Evolutionary conservation across 2,888 invertebrate species (phyloP), one percentile per base, ranked within the genome.

Genomic region (Orthosia incerta): DNA sequence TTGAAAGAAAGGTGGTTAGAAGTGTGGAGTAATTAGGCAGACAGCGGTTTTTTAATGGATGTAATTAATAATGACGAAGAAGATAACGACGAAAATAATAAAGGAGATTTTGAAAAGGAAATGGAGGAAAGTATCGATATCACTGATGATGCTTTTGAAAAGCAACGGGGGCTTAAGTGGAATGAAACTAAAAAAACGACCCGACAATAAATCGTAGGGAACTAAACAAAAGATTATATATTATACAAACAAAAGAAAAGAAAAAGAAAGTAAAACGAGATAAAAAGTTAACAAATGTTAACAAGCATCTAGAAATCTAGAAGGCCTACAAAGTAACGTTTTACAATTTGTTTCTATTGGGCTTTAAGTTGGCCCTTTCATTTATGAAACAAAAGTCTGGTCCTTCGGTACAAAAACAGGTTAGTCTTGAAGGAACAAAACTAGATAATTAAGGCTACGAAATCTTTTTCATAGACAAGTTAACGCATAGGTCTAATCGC

Each of bases 1-100:
- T 93, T 93, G 91, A 92, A 93, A 92, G 91, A 88, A 81, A 20
- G n/a, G 59, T 59, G 9, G 15, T 59, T 39, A 39, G n/a, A 68
- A 59, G 48, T 76, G 76, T 81, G 86, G 85, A 82, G 9, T 74
- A 84, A 87, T 79, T 66, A 50, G 13, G 55, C 74, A 74, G 39
- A 31, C 2, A 80, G 84, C 82, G 82, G 66, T 18, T 64, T 45
- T 26, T 18, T 48, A 23, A 53, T 5, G 15, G 0, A 23, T 5
- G 46, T 26, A 26, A n/a, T 15, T 56, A 63, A 15, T 3, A n/a
- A n/a, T 20, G 15, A 55, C 13, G 9, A 2, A n/a, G 11, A 39
- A 56, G 11, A 39, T 9, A 20, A 15, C n/a, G n/a, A n/a, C 13
- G 31, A 55, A 45, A 45, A 20, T 12, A 23, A 39, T 15, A 12